Conservation (phyloP, 2,797 vertebrate genomes). For the Phataginus tetradactyla region DNA sequence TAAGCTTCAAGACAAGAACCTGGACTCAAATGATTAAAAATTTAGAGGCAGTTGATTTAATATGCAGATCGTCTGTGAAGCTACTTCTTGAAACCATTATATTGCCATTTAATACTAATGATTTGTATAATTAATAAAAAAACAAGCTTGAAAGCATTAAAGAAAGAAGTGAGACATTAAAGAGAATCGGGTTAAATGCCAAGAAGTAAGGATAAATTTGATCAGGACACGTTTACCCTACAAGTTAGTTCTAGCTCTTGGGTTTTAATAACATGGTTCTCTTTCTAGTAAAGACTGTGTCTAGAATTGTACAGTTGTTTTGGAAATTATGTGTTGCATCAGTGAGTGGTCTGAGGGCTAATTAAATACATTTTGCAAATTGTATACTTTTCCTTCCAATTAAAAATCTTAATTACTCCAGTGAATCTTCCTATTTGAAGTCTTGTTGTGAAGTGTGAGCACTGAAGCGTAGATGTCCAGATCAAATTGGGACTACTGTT, state of each 20-base stretch:
- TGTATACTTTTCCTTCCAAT: constrained; percentile 65
- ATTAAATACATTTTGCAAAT: constrained; percentile 74
- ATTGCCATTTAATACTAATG: constrained; percentile 91
- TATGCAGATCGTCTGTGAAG: constrained; percentile 90
- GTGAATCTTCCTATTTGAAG: constrained; percentile 68
- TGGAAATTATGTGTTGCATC: constrained; percentile 69
- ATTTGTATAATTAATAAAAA: constrained; percentile 91
- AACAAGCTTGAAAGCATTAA: constrained; percentile 84
- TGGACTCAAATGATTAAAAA: constrained; percentile 91
- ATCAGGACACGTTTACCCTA: constrained; percentile 77
- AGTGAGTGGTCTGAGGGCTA: constrained; percentile 57
- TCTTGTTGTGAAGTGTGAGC: constrained; percentile 59
- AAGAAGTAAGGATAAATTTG: constrained; percentile 78
- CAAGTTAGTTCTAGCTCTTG: constrained; percentile 73
- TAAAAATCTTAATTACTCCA: constrained; percentile 74
- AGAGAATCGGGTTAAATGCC: constrained; percentile 84
- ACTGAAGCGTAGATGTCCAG: constrained; percentile 52
- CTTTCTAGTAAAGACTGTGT: constrained; percentile 75
- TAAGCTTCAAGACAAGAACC: constrained; percentile 91
- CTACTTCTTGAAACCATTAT: constrained; percentile 90
- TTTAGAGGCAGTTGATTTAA: constrained; percentile 91
- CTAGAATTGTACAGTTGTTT: constrained; percentile 75
- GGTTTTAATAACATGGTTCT: constrained; percentile 75
- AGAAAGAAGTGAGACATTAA: constrained; percentile 81
- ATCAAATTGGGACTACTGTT: not conserved